A percentile compares a stretch with the other conserved stretches of the same genome.
Conservation (phyloP, 2,113 vertebrate species). For the Maccullochella peelii region DNA sequence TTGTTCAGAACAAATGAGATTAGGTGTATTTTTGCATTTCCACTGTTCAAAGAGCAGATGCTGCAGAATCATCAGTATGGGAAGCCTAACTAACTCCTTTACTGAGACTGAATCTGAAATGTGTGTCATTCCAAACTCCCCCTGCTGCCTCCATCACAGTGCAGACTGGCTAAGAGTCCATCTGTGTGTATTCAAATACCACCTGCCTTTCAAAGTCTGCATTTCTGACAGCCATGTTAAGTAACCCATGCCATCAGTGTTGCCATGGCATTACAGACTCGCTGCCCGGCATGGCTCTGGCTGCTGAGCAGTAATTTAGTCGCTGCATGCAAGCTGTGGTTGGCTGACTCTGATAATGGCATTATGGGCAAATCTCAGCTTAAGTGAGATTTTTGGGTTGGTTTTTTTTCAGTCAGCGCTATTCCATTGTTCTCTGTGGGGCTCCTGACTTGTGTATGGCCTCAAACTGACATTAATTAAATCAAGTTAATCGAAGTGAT, state of each 20-base stretch:
- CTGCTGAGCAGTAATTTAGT: constrained; percentile 74
- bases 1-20: constrained; percentile 19
- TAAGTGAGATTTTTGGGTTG: constrained; percentile 43
- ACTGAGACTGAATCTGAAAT: constrained; percentile 29
- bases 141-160: constrained; percentile 57
- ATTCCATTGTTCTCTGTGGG: constrained; percentile 29
- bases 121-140: constrained; percentile 38
- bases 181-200: constrained; percentile 69
- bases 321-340: constrained; percentile 73
- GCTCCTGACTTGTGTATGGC: constrained; percentile 15
- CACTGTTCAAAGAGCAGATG: constrained; percentile 13
- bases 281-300: constrained; percentile 66
- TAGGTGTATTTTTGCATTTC: constrained; percentile 15
- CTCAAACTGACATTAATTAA: constrained; percentile 50
- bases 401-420: constrained; percentile 8
- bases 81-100: constrained; percentile 6
- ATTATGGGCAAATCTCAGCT: constrained; percentile 67
- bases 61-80: neutral
- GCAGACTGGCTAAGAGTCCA: constrained; percentile 56
- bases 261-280: constrained; percentile 74
- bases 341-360: constrained; percentile 72
- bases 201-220: constrained; percentile 69
- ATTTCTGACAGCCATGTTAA: constrained; percentile 72
- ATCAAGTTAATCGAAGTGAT: constrained; percentile 26
- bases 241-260: constrained; percentile 74